Base-by-base conservation (phyloP, 2,797 vertebrate genomes). In the Clarias pachynema region DNA sequence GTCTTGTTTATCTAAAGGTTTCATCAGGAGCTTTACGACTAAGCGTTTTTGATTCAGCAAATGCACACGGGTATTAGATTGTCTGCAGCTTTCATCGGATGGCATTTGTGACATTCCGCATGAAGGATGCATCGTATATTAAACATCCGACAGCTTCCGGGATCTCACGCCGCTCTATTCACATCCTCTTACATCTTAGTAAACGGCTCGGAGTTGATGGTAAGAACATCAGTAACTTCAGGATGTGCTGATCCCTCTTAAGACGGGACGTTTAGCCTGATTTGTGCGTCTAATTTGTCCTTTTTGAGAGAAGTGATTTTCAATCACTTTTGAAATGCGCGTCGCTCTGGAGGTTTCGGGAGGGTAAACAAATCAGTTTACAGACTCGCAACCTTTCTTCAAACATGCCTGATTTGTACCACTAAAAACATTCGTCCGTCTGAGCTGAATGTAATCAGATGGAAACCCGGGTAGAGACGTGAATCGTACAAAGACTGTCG, bases 361-460 rank as follows among this genome's bases (percentile, higher is more conserved):
- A 24, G 15, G 6, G 59, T 79, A 79, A 79, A 79, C 59, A 79
- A 79, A 79, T 63, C 59, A 9, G 34, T 79, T 34, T 63, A 5
- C 18, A 44, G 24, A n/a, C 56, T 60, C 56, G 18, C 20, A 60
- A 18, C 73, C 16, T 2, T 40, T 72, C 69, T 49, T 49, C 24
- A 72, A 72, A 44, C 40, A 4, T 53, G 24, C 6, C 44, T 4
- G 18, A 56, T 74, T 74, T 53, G 26, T 53, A 74, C n/a, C 15
- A 2, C 8, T 9, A 10, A 8, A 40, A 79, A 62, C 22, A 60
- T 62, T 40, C 0, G 5, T 62, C 57, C 24, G 31, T 22, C 56
- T n/a, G 56, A 31, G 26, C 14, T 9, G 26, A 20, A 37, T 59
- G 18, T 34, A 34, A 22, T 0, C 59, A 5, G n/a, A 29, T 74